Evolutionary conservation across 2,797 vertebrate species (phyloP).

Genomic region (Poecile montanus): DNA sequence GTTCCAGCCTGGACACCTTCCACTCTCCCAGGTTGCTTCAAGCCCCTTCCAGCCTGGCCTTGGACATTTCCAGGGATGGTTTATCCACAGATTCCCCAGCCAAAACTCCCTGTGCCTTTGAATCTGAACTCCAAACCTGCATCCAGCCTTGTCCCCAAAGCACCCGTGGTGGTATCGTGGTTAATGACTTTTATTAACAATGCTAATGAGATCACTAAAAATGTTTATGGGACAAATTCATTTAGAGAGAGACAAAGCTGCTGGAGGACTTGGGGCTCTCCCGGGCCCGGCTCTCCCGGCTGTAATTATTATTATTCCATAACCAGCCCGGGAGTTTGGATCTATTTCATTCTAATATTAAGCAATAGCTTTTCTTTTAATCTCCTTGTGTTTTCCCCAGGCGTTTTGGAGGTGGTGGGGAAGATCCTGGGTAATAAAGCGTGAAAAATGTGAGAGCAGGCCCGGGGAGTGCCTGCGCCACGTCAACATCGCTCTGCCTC

Average conservation of each 20-base stretch:
- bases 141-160: neutral
- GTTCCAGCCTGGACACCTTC: accelerated
- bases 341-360: conserved; percentile 29
- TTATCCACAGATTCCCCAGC: neutral
- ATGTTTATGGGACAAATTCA: neutral
- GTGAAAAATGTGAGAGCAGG: neutral
- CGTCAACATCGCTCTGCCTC: neutral
- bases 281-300: neutral
- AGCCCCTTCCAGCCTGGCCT: accelerated
- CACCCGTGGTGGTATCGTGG: neutral
- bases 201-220: neutral
- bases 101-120: too few species aligned
- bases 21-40: accelerated
- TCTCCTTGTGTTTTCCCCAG: conserved; percentile 13
- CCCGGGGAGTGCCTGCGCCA: neutral
- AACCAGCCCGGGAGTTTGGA: neutral
- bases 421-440: conserved; percentile 16
- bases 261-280: neutral
- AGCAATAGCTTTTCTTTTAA: conserved; percentile 40
- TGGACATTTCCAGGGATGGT: neutral
- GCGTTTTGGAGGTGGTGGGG: neutral
- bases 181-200: neutral
- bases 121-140: neutral
- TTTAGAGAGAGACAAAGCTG: neutral
- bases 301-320: conserved; percentile 28